Conservation (phyloP, 2,888 invertebrate genomes). For the Cryptocheilus praepositus region DNA sequence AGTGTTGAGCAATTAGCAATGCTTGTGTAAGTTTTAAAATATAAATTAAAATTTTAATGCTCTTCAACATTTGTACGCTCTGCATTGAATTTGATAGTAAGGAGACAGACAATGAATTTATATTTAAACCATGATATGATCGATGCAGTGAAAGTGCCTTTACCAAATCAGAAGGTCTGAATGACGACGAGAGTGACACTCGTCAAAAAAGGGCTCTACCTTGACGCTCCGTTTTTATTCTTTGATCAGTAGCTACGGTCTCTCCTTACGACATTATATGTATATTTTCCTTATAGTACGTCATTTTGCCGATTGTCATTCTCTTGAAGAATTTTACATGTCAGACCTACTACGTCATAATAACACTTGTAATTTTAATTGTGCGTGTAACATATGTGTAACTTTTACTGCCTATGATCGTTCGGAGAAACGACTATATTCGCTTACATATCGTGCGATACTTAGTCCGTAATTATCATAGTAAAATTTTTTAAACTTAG, state of each 20-base stretch:
- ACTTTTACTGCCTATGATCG: slow-evolving; percentile 63
- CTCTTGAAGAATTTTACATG: slow-evolving; percentile 46
- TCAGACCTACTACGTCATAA: slow-evolving; percentile 53
- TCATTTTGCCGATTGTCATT: slow-evolving; percentile 53
- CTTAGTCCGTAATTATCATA: slow-evolving; percentile 32
- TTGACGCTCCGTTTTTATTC: background rate
- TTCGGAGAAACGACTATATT: slow-evolving; percentile 57
- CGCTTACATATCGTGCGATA: slow-evolving; percentile 30
- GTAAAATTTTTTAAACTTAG: slow-evolving; percentile 30
- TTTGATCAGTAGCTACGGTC: slow-evolving; percentile 15
- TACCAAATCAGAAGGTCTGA: slow-evolving; percentile 62
- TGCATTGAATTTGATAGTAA: slow-evolving; percentile 18
- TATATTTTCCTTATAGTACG: slow-evolving; percentile 36
- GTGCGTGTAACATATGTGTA: slow-evolving; percentile 59
- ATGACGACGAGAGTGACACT: slow-evolving; percentile 47
- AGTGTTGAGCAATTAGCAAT: too few relatives aligned
- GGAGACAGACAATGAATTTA: slow-evolving; percentile 6
- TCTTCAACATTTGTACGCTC: slow-evolving; percentile 21
- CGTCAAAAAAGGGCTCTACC: slow-evolving; percentile 17
- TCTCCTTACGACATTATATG: slow-evolving; percentile 20
- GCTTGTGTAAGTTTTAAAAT: too few relatives aligned
- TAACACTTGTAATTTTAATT: slow-evolving; percentile 39
- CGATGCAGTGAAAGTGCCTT: slow-evolving; percentile 68
- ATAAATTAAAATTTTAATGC: too few relatives aligned
- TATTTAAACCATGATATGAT: slow-evolving; percentile 36